A percentile compares a stretch with the other conserved stretches of the same genome.
These are phyloP conservation scores for Clepsis dumicolana DNA, from an alignment of 2,888 invertebrate genomes.

Conservation along the genomic window DNA sequence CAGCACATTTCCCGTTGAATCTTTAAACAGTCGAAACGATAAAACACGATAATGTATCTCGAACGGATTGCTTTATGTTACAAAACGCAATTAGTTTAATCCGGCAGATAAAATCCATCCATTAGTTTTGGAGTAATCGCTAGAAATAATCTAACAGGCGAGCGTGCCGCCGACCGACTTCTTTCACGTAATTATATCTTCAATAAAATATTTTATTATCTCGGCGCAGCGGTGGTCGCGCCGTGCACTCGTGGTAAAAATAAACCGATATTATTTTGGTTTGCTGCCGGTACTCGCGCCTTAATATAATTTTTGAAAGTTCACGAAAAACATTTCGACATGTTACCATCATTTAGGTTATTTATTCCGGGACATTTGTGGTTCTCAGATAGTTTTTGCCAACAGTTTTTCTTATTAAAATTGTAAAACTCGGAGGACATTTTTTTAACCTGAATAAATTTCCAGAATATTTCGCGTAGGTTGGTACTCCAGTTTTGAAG, in stretches of 20 bases:
- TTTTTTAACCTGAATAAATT: constrained; percentile 30
- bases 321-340: constrained; percentile 40
- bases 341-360: constrained; percentile 27
- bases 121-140: constrained; percentile 62
- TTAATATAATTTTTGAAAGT: constrained; percentile 44
- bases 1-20: constrained; percentile 36
- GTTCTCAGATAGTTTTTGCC: constrained; percentile 5
- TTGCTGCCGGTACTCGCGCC: constrained; percentile 36
- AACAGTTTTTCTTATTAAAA: constrained; percentile 11
- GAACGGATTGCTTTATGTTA: constrained; percentile 60
- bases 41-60: constrained; percentile 49
- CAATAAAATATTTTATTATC: constrained; percentile 59
- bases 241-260: constrained; percentile 46
- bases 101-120: constrained; percentile 69
- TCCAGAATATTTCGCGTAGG: constrained; percentile 29
- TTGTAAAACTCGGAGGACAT: constrained; percentile 11
- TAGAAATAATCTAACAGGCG: constrained; percentile 57
- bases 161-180: constrained; percentile 48
- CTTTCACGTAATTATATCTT: constrained; percentile 60
- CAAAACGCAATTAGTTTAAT: constrained; percentile 73
- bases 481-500: constrained; percentile 42
- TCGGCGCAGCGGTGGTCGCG: constrained; percentile 50
- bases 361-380: constrained; percentile 16
- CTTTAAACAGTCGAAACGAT: constrained; percentile 50
- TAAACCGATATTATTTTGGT: constrained; percentile 44